These are phyloP conservation scores for Tetranychus urticae DNA, from an alignment of 1,140 invertebrate genomes.

Conservation along the genomic window DNA sequence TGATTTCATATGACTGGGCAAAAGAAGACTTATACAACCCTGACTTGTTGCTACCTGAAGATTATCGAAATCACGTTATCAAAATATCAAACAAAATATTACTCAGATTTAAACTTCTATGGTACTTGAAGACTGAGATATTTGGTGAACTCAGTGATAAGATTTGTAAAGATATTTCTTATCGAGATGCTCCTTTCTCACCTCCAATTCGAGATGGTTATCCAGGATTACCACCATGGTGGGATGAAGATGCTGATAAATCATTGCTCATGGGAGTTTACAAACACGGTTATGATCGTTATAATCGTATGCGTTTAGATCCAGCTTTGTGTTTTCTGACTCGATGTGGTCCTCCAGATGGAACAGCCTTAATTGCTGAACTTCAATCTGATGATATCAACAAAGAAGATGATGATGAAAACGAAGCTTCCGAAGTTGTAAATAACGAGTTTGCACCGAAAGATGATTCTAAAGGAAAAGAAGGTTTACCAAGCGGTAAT, in stretches of 20 bases:
- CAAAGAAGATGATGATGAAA: conserved; percentile 22
- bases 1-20: conserved; percentile 47
- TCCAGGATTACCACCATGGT: conserved; percentile 56
- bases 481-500: background rate
- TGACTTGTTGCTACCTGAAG: conserved; percentile 60
- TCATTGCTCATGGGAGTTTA: conserved; percentile 88
- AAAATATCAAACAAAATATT: conserved; percentile 91
- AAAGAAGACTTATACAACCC: conserved; percentile 74
- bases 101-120: conserved; percentile 71
- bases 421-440: conserved; percentile 4
- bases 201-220: conserved; percentile 17
- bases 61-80: conserved; percentile 87
- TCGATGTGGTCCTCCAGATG: conserved; percentile 58
- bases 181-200: conserved; percentile 33
- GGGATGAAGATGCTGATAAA: conserved; percentile 89
- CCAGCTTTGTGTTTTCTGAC: conserved; percentile 68
- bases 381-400: conserved; percentile 20
- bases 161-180: conserved; percentile 50
- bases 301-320: conserved; percentile 79
- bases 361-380: conserved; percentile 27
- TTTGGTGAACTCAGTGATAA: conserved; percentile 72
- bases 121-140: conserved; percentile 92
- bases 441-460: background rate
- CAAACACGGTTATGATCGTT: conserved; percentile 93
- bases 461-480: background rate